Percentiles rank a stretch among this genome's conserved stretches.
Conservation (phyloP, 2,888 invertebrate genomes). For the Tetanocera ferruginea region DNA sequence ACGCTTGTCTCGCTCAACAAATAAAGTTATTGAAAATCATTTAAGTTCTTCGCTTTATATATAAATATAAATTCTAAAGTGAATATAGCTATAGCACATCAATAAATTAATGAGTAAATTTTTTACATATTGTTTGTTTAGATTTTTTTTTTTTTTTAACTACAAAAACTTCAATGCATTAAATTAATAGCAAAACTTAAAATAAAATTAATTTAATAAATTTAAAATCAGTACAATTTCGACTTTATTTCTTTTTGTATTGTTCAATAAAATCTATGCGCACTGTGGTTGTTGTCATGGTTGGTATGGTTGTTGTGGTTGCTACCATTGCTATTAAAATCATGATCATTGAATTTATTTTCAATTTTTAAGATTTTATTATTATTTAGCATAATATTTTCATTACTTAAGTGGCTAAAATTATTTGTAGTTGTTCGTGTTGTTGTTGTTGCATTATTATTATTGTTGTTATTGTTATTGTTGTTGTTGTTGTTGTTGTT, state of each 20-base stretch:
- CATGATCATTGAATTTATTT: conserved; percentile 42
- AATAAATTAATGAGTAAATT: neutral
- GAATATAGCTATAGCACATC: neutral
- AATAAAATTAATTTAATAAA: neutral
- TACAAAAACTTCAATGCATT: neutral
- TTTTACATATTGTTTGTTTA: too few relatives aligned
- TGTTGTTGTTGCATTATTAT: conserved; percentile 37
- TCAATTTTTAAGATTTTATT: conserved; percentile 23
- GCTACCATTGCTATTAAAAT: conserved; percentile 40
- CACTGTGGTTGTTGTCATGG: conserved; percentile 32
- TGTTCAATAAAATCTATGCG: conserved; percentile 42
- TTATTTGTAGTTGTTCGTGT: conserved; percentile 39
- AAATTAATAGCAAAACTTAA: neutral
- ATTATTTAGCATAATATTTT: conserved; percentile 34
- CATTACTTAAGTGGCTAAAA: conserved; percentile 32
- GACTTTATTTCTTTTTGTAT: neutral
- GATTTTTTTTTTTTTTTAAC: too few relatives aligned
- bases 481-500: conserved; percentile 45
- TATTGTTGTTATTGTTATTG: conserved; percentile 35
- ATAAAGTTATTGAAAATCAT: neutral
- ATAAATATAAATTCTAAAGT: neutral
- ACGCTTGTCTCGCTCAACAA: conserved; percentile 41
- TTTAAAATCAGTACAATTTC: neutral
- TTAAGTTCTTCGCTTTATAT: neutral
- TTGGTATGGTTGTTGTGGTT: conserved; percentile 12